A percentile compares a stretch with the other conserved stretches of the same genome.
Evolutionary conservation across 2,888 invertebrate genomes (phyloP).

Genomic region (Limnephilus lunatus): DNA sequence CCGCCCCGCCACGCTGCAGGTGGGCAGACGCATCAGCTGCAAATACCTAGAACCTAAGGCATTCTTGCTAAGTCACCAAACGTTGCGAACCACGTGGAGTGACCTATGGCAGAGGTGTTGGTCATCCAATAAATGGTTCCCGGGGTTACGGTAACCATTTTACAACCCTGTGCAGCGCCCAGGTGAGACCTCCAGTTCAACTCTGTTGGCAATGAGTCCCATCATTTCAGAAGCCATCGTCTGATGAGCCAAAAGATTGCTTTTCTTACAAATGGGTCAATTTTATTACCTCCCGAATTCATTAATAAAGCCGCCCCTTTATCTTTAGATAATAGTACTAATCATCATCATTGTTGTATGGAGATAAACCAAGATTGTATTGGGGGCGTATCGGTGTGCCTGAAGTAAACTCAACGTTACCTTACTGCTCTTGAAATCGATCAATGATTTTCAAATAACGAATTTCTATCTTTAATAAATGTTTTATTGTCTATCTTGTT

Average conservation of each 20-base stretch:
- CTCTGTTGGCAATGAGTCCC: background rate
- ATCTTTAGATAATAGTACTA: background rate
- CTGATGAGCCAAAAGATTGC: background rate
- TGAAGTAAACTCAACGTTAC: background rate
- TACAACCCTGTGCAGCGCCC: background rate
- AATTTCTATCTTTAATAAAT: too few species aligned
- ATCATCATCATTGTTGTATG: background rate
- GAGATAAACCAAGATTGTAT: background rate
- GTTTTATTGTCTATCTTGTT: too few species aligned
- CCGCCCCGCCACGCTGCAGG: too few species aligned
- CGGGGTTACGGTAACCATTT: too few species aligned
- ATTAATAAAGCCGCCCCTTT: background rate
- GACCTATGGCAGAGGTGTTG: too few species aligned
- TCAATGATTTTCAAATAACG: too few species aligned
- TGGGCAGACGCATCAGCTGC: too few species aligned
- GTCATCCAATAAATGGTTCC: too few species aligned
- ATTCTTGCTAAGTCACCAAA: too few species aligned
- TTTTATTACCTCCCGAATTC: background rate
- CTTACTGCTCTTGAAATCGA: background rate
- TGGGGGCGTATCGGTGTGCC: background rate
- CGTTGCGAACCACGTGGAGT: too few species aligned
- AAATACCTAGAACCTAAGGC: too few species aligned
- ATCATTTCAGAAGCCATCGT: background rate
- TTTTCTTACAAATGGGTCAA: slow-evolving; percentile 2
- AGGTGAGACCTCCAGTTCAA: background rate